These are phyloP conservation scores for Thymallus thymallus DNA, from an alignment of 2,113 vertebrate genomes.

Conservation along the genomic window DNA sequence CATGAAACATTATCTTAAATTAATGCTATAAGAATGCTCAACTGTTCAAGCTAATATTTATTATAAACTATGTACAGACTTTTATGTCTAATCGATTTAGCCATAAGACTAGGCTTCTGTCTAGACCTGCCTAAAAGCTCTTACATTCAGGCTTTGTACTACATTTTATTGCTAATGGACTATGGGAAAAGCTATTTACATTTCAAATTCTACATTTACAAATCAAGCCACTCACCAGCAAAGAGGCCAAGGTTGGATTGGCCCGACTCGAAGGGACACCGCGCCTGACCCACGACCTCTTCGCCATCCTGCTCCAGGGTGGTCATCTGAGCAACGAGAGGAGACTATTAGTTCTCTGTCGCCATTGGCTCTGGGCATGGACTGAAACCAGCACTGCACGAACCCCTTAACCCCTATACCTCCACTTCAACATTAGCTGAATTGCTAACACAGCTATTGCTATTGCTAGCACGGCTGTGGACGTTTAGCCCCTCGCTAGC, in stretches of 20 bases:
- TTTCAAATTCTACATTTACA: too few species aligned
- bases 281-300: slow-evolving; percentile 85
- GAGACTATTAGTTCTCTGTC: not conserved
- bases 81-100: too few species aligned
- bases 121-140: too few species aligned
- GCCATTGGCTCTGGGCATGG: not conserved
- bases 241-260: slow-evolving; percentile 86
- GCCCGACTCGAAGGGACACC: slow-evolving; percentile 86
- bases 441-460: not conserved
- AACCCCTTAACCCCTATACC: too few species aligned
- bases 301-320: slow-evolving; percentile 80
- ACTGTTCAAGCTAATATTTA: too few species aligned
- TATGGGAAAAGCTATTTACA: too few species aligned
- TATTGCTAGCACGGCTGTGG: slow-evolving; percentile 13
- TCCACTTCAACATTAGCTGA: not conserved
- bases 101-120: too few species aligned
- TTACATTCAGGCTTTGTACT: too few species aligned
- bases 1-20: too few species aligned
- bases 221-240: slow-evolving; percentile 71
- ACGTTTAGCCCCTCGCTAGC: not conserved
- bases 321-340: slow-evolving; percentile 52
- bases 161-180: too few species aligned
- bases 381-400: not conserved
- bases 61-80: too few species aligned
- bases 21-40: too few species aligned